A percentile compares a stretch with the other conserved stretches of the same genome.
These are phyloP conservation scores for Alces alces DNA, from an alignment of 2,113 vertebrate genomes.

Conservation along the genomic window DNA sequence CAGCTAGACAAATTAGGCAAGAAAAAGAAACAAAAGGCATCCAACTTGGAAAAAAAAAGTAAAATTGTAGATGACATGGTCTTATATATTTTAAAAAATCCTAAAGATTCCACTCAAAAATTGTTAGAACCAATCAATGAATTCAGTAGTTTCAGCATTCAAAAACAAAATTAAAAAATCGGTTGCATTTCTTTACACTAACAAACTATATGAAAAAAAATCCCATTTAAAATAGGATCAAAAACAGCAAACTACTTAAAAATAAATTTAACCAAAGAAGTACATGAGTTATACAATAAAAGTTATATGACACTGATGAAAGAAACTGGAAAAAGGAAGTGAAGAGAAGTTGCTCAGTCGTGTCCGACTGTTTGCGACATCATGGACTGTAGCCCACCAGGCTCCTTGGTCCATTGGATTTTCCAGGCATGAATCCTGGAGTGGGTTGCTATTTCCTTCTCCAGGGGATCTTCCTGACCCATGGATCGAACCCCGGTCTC, in stretches of 20 bases:
- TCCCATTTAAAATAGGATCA: background rate
- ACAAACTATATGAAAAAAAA: background rate
- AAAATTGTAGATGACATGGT: background rate
- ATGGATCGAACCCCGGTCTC: background rate
- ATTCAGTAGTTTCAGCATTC: background rate
- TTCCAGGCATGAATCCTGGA: background rate
- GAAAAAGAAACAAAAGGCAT: background rate
- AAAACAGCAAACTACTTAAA: background rate
- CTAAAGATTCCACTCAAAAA: background rate
- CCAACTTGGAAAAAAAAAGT: background rate
- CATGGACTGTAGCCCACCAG: background rate
- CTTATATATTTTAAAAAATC: background rate
- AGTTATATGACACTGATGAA: background rate
- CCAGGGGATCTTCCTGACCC: background rate
- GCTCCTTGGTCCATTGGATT: background rate
- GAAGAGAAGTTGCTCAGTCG: background rate
- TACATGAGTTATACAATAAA: background rate
- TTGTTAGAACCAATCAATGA: background rate
- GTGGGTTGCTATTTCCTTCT: background rate
- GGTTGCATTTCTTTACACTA: background rate
- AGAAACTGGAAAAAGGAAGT: background rate
- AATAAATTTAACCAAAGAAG: background rate
- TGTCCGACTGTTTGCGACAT: fast-evolving
- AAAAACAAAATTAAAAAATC: background rate
- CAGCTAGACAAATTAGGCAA: background rate